These are phyloP conservation scores for Copidosoma floridanum DNA, from an alignment of 1,140 invertebrate species.

Conservation along the genomic window DNA sequence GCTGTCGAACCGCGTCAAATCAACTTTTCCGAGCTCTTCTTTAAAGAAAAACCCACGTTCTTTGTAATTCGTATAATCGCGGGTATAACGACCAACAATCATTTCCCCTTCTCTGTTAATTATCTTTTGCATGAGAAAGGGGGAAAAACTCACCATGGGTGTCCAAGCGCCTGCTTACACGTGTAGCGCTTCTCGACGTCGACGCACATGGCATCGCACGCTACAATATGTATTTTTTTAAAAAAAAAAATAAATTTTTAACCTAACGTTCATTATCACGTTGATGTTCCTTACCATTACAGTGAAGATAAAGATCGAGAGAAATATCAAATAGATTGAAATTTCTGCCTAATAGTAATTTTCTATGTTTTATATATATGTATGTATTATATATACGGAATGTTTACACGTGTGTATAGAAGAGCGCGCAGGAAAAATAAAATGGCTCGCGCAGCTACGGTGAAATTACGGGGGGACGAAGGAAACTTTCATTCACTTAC, in stretches of 20 bases:
- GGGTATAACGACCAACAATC: too few species aligned
- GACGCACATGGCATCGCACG: conserved; percentile 99
- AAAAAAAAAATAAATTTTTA: conserved; percentile 5
- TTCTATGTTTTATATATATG: not conserved
- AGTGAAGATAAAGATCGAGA: conserved; percentile 22
- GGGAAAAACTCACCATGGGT: conserved; percentile 94
- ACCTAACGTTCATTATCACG: conserved; percentile 5
- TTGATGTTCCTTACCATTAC: conserved; percentile 29
- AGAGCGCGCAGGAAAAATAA: too few species aligned
- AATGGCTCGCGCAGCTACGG: too few species aligned
- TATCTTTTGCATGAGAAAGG: too few species aligned
- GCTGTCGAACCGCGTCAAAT: too few species aligned
- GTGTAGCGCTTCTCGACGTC: conserved; percentile 86
- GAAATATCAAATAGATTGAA: not conserved
- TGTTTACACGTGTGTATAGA: not conserved
- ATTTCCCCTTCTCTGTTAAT: too few species aligned
- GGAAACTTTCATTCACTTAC: too few species aligned
- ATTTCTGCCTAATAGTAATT: conserved; percentile 13
- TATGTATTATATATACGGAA: not conserved
- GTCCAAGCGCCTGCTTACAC: conserved; percentile 86
- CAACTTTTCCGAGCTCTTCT: too few species aligned
- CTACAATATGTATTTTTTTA: too few species aligned
- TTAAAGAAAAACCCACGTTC: too few species aligned
- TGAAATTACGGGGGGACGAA: too few species aligned
- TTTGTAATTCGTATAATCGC: too few species aligned